Percentiles rank a stretch among this genome's conserved stretches.
These are phyloP conservation scores for Thereuonema tuberculata DNA, from an alignment of 1,140 invertebrate genomes.

Conservation along the genomic window DNA sequence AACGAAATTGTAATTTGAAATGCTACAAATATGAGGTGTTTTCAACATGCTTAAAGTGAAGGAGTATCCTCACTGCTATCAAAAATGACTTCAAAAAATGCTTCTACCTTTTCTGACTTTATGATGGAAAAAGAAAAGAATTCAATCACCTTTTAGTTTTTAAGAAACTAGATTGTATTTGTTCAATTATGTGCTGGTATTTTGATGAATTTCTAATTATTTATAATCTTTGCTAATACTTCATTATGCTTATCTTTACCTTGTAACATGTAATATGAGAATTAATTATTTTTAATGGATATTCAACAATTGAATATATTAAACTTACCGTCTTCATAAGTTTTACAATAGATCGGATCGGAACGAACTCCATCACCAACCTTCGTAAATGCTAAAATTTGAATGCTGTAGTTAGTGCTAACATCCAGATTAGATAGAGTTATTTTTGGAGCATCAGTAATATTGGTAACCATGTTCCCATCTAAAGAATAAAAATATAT, in stretches of 20 bases:
- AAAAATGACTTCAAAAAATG: too few species aligned
- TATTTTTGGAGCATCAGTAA: constrained; percentile 22
- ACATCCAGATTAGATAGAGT: constrained; percentile 37
- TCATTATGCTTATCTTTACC: neutral
- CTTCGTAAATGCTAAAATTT: constrained; percentile 70
- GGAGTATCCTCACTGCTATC: too few species aligned
- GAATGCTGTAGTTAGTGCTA: constrained; percentile 84
- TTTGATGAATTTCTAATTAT: neutral
- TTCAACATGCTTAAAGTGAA: too few species aligned
- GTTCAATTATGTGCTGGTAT: too few species aligned
- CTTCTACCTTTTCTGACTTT: too few species aligned
- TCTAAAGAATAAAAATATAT: neutral
- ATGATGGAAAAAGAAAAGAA: too few species aligned
- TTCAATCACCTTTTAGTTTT: too few species aligned
- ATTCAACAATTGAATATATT: neutral
- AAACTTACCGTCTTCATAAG: constrained; percentile 76
- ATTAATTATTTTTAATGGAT: too few species aligned
- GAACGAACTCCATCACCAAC: constrained; percentile 80
- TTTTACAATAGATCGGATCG: constrained; percentile 67
- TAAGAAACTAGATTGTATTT: too few species aligned
- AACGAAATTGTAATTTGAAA: too few species aligned
- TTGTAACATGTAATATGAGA: too few species aligned
- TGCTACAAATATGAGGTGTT: too few species aligned
- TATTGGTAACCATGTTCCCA: neutral
- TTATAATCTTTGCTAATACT: neutral